Evolutionary conservation across 2,888 invertebrate species (phyloP), one percentile per base, ranked within the genome.

Genomic region (Mesoligia furuncula): DNA sequence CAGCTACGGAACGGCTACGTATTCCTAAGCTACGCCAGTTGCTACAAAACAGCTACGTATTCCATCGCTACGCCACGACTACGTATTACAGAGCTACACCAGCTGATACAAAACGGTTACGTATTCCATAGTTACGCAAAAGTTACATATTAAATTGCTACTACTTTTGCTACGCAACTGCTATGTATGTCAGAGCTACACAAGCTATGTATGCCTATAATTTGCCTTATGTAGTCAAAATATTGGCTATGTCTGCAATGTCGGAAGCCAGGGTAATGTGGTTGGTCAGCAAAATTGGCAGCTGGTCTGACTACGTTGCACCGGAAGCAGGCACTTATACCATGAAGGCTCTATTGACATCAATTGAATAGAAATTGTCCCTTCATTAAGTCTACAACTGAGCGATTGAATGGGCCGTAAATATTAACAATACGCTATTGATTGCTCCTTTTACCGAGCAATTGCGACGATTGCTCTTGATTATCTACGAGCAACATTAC

Each of bases 401-500:
- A 42, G 24, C 39, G 11, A 72, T 39, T 71, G 68, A 82, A 78
- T 68, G 51, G 62, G 11, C n/a, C 27, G 54, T 85, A 73, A 75
- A 76, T 62, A 62, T 59, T 36, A 73, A 70, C 68, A 73, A 72
- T 76, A 69, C 36, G 36, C 15, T 59, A 75, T 71, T 83, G 86
- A 83, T 77, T 70, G 70, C 9, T 42, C 31, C 78, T 70, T 86
- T 86, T 83, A 71, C 68, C 54, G 51, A 67, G 62, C 61, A 77
- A 77, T 85, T 51, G 68, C 11, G 36, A 2, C 51, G 61, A 85
- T 85, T 85, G 66, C 67, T 82, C 68, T 65, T 64, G 54, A 85
- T 76, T 83, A 66, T 62, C n/a, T 17, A 36, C 39, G 57, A 31
- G 36, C 36, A 24, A 76, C n/a, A 80, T 84, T 65, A 85, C 51